These are phyloP conservation scores for Melanogrammus aeglefinus DNA, from an alignment of 2,797 vertebrate genomes.

Conservation along the genomic window DNA sequence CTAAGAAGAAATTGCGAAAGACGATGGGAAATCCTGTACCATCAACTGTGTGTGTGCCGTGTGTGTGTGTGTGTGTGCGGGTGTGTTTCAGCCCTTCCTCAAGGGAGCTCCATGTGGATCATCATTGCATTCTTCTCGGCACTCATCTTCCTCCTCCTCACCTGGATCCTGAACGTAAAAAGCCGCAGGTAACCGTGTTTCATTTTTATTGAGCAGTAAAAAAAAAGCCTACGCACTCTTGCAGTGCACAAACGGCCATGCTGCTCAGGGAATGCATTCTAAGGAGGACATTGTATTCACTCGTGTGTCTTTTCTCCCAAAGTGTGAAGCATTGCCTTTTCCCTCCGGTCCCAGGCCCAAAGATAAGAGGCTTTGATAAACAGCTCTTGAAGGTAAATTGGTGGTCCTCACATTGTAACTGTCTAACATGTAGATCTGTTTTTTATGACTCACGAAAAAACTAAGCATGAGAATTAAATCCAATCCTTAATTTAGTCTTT, in stretches of 20 bases:
- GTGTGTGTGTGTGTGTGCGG: background rate
- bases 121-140: constrained; percentile 75
- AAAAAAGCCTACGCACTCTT: background rate
- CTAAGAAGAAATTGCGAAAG: background rate
- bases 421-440: background rate
- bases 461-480: background rate
- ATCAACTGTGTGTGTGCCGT: background rate
- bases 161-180: constrained; percentile 81
- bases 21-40: background rate
- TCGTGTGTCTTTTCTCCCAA: constrained; percentile 15
- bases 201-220: background rate
- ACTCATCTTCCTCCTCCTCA: constrained; percentile 79
- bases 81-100: constrained; percentile 71
- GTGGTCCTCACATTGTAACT: background rate
- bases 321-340: constrained; percentile 86
- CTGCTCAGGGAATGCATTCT: background rate
- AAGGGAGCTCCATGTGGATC: constrained; percentile 82
- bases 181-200: constrained; percentile 73
- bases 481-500: background rate
- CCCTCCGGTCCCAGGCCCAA: constrained; percentile 51
- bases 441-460: background rate
- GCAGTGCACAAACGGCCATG: background rate
- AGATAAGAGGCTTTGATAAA: background rate
- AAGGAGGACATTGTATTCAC: background rate
- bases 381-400: background rate